Percentiles rank a stretch among this genome's conserved stretches.
These are phyloP conservation scores for Oreochromis mossambicus DNA, from an alignment of 2,797 vertebrate genomes.

Conservation along the genomic window DNA sequence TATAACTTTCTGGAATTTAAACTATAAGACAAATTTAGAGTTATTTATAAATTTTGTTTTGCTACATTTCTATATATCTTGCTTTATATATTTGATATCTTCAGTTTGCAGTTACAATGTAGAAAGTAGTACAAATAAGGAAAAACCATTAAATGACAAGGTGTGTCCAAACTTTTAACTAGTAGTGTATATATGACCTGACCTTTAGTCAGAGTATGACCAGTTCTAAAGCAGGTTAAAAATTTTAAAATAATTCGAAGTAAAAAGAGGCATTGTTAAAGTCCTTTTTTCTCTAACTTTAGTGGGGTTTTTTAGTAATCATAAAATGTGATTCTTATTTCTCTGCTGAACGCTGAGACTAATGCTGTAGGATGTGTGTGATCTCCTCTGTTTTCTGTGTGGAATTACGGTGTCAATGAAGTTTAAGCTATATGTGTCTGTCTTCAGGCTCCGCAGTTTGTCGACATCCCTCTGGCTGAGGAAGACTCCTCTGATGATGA, in stretches of 20 bases:
- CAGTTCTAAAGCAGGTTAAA: background rate
- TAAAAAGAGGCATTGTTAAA: background rate
- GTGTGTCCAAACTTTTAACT: background rate
- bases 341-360: background rate
- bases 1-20: background rate
- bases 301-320: background rate
- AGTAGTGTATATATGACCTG: background rate
- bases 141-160: background rate
- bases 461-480: slow-evolving; percentile 90
- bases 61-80: background rate
- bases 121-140: background rate
- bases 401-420: background rate
- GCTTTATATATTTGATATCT: background rate
- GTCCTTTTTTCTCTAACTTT: background rate
- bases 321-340: background rate
- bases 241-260: background rate
- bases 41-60: background rate
- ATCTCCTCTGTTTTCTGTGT: background rate
- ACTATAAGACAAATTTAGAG: background rate
- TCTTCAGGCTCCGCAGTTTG: slow-evolving; percentile 87
- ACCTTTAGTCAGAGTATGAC: background rate
- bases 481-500: slow-evolving; percentile 96
- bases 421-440: background rate
- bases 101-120: background rate
- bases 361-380: background rate